Evolutionary conservation across 1,140 invertebrate species (phyloP).

Genomic region (Monomorium pharaonis): DNA sequence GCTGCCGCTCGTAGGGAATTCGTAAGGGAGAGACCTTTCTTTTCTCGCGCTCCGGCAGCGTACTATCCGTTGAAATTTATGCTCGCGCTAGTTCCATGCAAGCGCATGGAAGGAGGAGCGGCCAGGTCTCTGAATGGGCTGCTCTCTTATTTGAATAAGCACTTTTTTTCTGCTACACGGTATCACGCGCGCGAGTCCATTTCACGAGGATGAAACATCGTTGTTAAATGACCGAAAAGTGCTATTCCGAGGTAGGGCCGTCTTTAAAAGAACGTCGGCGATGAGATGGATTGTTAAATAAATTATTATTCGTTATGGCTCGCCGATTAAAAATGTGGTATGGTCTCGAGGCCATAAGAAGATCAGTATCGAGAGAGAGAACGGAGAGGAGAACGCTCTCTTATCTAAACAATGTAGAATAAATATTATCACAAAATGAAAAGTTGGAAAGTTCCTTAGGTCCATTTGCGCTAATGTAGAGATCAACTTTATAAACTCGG

Average conservation of each 20-base stretch:
- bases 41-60: conserved; percentile 15
- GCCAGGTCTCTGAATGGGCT: neutral
- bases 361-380: conserved; percentile 18
- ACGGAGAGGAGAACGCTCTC: neutral
- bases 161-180: conserved; percentile 21
- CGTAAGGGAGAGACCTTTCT: conserved; percentile 19
- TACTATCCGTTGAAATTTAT: conserved; percentile 55
- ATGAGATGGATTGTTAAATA: conserved; percentile 16
- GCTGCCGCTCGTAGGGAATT: conserved; percentile 16
- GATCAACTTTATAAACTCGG: too few relatives aligned
- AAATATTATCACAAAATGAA: neutral
- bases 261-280: neutral
- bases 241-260: neutral
- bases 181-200: neutral
- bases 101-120: neutral
- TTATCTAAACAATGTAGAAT: neutral
- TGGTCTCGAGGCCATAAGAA: neutral
- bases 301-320: conserved; percentile 54
- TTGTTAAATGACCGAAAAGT: conserved; percentile 17
- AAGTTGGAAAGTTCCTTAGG: neutral
- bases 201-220: conserved; percentile 4
- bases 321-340: neutral
- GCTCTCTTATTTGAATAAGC: conserved; percentile 48
- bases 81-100: conserved; percentile 17
- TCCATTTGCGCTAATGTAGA: too few relatives aligned